These are phyloP conservation scores for Mesoclemmys tuberculata DNA, from an alignment of 2,113 vertebrate genomes.

Conservation along the genomic window DNA sequence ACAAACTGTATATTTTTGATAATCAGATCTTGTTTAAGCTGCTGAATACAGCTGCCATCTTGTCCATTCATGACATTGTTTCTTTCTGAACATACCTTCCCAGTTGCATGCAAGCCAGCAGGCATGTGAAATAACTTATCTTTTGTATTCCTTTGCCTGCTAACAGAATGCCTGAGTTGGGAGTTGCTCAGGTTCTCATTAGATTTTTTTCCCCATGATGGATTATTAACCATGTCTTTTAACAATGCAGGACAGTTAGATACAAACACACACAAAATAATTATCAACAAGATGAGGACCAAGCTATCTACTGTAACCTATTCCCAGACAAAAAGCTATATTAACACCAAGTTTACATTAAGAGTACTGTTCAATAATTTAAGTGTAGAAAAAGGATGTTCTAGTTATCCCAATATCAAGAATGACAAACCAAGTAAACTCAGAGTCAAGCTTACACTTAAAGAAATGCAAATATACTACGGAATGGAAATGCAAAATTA, in stretches of 20 bases:
- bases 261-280: neutral
- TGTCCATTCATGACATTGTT: neutral
- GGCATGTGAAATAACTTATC: neutral
- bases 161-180: neutral
- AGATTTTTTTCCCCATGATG: neutral
- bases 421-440: neutral
- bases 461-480: neutral
- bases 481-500: neutral
- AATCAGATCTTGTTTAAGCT: neutral
- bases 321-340: neutral
- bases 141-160: neutral
- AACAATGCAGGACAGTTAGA: neutral
- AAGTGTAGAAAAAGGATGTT: neutral
- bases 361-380: neutral
- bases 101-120: neutral
- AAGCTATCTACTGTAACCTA: neutral
- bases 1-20: neutral
- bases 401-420: neutral
- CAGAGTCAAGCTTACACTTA: neutral
- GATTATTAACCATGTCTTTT: neutral
- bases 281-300: neutral
- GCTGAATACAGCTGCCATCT: neutral
- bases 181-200: neutral
- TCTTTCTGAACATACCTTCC: neutral
- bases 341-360: slow-evolving; percentile 1